Evolutionary conservation across 1,140 invertebrate species (phyloP).

Genomic region (Anastrepha ludens): DNA sequence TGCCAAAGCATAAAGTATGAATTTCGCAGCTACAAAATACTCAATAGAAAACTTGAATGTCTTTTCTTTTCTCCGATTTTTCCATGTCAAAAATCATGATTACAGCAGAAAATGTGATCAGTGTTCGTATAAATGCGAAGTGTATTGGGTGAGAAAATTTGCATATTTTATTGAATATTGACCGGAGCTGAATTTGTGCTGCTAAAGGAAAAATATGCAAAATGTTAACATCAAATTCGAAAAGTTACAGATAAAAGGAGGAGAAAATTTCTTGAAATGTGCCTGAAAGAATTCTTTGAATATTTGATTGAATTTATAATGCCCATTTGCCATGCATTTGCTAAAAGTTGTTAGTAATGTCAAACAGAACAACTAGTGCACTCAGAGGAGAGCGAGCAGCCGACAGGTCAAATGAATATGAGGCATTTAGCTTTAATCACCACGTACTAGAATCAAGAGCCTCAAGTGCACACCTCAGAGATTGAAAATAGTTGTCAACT

Average conservation of each 20-base stretch:
- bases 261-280: background rate
- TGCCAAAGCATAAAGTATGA: slow-evolving; percentile 32
- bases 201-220: background rate
- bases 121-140: background rate
- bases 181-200: background rate
- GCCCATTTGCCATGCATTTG: background rate
- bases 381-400: no score
- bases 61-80: background rate
- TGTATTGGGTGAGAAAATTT: slow-evolving; percentile 11
- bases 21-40: background rate
- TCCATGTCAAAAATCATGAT: background rate
- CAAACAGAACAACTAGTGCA: background rate
- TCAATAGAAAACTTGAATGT: background rate
- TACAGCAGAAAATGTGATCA: background rate
- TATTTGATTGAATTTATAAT: slow-evolving; percentile 21
- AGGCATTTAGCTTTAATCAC: no score
- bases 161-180: slow-evolving; percentile 38
- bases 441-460: no score
- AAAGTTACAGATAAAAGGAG: background rate
- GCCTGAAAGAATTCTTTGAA: background rate
- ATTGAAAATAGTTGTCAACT: no score
- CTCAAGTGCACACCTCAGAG: no score
- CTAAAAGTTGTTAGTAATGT: background rate
- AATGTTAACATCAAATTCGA: background rate
- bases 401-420: no score